phyloP scores from a whole-genome alignment of 2,113 vertebrate species.

The Ptilonorhynchus violaceus region DNA sequence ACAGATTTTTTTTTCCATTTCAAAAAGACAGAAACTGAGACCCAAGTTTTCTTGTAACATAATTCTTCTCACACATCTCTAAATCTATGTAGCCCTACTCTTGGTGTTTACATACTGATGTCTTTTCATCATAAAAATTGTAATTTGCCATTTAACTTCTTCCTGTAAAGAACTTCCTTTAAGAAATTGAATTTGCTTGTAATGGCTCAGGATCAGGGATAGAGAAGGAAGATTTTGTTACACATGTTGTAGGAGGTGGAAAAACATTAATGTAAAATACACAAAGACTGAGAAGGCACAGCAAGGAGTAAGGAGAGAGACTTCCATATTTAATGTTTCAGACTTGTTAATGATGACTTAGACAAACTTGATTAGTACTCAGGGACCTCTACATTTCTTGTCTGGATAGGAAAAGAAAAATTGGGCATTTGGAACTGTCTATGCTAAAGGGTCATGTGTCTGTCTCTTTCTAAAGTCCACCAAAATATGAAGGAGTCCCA shows the following conservation, averaged over 20 bases:
- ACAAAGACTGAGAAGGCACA: not conserved
- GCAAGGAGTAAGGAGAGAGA: not conserved
- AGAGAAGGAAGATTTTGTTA: not conserved
- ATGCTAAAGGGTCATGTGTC: not conserved
- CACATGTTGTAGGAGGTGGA: not conserved
- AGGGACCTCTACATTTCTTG: not conserved
- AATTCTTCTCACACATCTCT: not conserved
- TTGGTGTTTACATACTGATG: not conserved
- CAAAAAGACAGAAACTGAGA: not conserved
- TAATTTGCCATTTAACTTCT: not conserved
- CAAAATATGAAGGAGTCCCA: not conserved
- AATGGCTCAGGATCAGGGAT: not conserved
- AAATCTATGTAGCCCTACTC: not conserved
- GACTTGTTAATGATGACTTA: not conserved
- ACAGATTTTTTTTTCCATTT: not conserved
- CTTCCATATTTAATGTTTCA: not conserved
- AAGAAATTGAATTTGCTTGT: not conserved
- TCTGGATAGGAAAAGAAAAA: not conserved
- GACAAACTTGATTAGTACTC: not conserved
- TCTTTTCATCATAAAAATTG: not conserved
- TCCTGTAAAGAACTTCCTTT: not conserved
- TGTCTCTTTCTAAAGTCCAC: not conserved
- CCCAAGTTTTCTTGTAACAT: not conserved
- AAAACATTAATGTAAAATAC: not conserved
- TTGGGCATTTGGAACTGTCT: not conserved